Base-by-base conservation (phyloP, 2,888 invertebrate species). In the Eledona agricola region DNA sequence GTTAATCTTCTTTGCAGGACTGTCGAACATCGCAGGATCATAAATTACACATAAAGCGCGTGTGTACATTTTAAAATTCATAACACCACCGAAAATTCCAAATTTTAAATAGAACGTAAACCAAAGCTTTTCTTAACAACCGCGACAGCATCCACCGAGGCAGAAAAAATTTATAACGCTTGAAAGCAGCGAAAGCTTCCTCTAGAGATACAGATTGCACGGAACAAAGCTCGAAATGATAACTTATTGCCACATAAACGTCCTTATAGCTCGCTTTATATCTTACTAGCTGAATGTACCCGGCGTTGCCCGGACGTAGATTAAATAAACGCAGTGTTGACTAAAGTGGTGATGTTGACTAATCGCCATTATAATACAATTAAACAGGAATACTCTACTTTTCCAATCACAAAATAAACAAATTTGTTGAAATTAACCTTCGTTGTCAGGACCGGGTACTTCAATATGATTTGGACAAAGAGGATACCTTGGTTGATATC, bases 221-320 rank as follows among this genome's bases (percentile, higher is more conserved):
- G 60, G 66, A 63, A 71, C 72, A 72, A 72, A 70, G 70, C 66
- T 53, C 54, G 58, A 65, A 65, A 69, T 69, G 70, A 70, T 71
- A 72, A 70, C 67, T 71, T 72, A 72, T 70, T 66, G 71, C 65
- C 63, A 59, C 65, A 67, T 71, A 72, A 72, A 71, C 62, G 71
- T 69, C 67, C 64, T 55, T 43, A 51, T 62, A 62, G 59, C 60
- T 57, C 63, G 60, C 56, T 66, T 61, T 57, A 64, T 60, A 67
- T 69, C 70, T 69, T 68, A 70, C n/a, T n/a, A n/a, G n/a, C n/a
- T n/a, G n/a, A n/a, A n/a, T n/a, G n/a, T n/a, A n/a, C n/a, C n/a
- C n/a, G n/a, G n/a, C n/a, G n/a, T n/a, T n/a, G n/a, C n/a, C n/a
- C n/a, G n/a, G n/a, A n/a, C n/a, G n/a, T n/a, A n/a, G n/a, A n/a